Percentiles rank a stretch among this genome's conserved stretches.
Conservation (phyloP, 2,113 vertebrate genomes). For the Platycercus adscitus region DNA sequence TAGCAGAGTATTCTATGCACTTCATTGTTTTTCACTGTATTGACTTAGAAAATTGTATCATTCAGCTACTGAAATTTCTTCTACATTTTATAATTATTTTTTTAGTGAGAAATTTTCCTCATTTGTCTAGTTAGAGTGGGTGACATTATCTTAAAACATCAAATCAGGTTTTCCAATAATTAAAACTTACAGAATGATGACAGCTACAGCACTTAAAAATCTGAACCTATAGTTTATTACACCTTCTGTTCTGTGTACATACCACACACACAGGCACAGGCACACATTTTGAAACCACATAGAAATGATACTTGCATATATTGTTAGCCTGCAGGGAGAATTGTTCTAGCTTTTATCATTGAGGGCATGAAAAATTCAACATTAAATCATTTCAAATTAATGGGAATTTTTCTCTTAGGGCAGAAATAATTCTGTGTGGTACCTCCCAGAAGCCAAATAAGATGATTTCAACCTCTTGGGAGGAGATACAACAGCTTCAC, state of each 20-base stretch:
- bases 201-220: background rate
- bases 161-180: background rate
- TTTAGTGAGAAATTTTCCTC: background rate
- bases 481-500: slow-evolving; percentile 14
- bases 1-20: background rate
- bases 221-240: background rate
- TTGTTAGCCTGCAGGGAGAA: slow-evolving; percentile 9
- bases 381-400: slow-evolving; percentile 32
- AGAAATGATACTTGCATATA: background rate
- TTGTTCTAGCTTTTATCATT: slow-evolving; percentile 12
- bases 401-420: slow-evolving; percentile 29
- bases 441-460: background rate
- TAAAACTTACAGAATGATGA: background rate
- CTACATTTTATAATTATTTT: background rate
- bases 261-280: background rate
- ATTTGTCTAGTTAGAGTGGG: background rate
- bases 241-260: background rate
- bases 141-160: background rate
- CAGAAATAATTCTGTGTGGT: slow-evolving; percentile 18
- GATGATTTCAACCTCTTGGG: slow-evolving; percentile 19
- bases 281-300: background rate
- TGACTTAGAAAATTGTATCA: background rate
- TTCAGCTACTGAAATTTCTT: background rate
- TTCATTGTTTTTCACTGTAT: background rate
- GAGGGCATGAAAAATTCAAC: background rate